phyloP scores from a whole-genome alignment of 2,888 invertebrate genomes.

The Polydrusus tereticollis region DNA sequence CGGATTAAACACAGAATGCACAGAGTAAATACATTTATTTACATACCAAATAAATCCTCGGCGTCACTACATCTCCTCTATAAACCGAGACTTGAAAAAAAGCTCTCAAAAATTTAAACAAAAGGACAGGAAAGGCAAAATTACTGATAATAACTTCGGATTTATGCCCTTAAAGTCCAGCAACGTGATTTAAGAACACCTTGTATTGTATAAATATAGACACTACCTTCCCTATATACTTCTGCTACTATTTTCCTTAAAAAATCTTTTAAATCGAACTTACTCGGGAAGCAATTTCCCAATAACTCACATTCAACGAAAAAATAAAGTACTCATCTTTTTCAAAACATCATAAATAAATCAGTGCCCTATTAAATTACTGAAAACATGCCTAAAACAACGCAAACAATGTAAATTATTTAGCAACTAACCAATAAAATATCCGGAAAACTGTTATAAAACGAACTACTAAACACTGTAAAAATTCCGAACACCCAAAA shows the following conservation, averaged over 20 bases:
- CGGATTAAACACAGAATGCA: too few species aligned
- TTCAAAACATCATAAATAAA: background rate
- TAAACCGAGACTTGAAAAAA: too few species aligned
- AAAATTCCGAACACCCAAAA: constrained; percentile 4
- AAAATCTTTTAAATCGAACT: background rate
- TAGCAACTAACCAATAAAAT: background rate
- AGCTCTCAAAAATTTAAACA: too few species aligned
- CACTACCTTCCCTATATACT: too few species aligned
- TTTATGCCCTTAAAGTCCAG: too few species aligned
- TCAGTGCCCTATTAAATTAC: background rate
- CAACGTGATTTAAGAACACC: too few species aligned
- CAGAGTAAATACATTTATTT: too few species aligned
- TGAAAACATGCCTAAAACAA: background rate
- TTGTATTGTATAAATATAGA: too few species aligned
- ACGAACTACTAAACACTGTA: background rate
- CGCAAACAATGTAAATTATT: background rate
- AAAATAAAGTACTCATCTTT: background rate
- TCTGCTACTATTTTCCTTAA: background rate
- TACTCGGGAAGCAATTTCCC: background rate
- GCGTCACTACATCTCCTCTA: too few species aligned
- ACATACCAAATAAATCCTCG: too few species aligned
- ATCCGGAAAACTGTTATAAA: constrained; percentile 6
- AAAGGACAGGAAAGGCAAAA: too few species aligned
- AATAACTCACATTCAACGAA: background rate
- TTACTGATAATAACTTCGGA: too few species aligned